Evolutionary conservation across 1,140 invertebrate genomes (phyloP).

Genomic region (Psilanteris sp.): DNA sequence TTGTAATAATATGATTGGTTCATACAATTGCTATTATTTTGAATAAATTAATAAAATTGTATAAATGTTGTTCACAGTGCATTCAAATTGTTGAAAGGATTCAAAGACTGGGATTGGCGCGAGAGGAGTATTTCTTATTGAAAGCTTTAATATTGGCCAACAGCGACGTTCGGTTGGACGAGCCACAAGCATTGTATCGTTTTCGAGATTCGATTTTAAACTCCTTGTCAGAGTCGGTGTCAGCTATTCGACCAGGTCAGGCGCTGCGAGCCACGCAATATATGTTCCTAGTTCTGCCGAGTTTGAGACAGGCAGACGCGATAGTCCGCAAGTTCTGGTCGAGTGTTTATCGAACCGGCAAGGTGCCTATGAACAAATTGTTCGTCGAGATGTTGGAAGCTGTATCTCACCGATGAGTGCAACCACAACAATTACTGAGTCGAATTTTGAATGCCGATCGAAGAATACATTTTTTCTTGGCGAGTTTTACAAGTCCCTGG

Average conservation of each 20-base stretch:
- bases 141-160: constrained; percentile 96
- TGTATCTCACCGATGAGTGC: constrained; percentile 40
- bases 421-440: too few species aligned
- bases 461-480: too few species aligned
- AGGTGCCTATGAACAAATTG: constrained; percentile 96
- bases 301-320: constrained; percentile 92
- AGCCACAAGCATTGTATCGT: constrained; percentile 89
- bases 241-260: constrained; percentile 87
- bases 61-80: too few species aligned
- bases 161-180: constrained; percentile 93
- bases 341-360: constrained; percentile 90
- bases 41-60: too few species aligned
- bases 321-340: constrained; percentile 95
- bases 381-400: constrained; percentile 95
- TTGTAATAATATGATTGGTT: too few species aligned
- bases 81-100: constrained; percentile 92
- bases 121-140: constrained; percentile 95
- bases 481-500: constrained; percentile 53
- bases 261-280: constrained; percentile 87
- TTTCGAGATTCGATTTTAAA: constrained; percentile 93
- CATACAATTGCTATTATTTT: too few species aligned
- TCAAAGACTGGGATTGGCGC: constrained; percentile 88
- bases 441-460: too few species aligned
- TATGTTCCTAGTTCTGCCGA: constrained; percentile 92
- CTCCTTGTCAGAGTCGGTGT: constrained; percentile 91